Conservation (phyloP, 92 coral and sea anemone genomes). For the Epizoanthus illoricatus region DNA sequence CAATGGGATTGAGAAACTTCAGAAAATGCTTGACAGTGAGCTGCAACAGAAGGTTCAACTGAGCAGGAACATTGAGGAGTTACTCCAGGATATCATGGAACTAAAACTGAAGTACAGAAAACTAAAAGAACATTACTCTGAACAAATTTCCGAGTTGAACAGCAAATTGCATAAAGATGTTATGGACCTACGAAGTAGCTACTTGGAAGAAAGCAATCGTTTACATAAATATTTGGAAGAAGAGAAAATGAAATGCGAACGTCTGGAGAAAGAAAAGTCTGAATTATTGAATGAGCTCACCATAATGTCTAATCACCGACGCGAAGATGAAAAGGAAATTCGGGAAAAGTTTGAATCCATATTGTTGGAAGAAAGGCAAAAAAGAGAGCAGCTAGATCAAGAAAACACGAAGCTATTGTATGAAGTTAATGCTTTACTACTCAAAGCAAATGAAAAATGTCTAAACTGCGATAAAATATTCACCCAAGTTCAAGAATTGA, state of each 20-base stretch:
- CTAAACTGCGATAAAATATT: neutral
- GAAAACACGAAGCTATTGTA: neutral
- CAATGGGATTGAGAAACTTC: neutral
- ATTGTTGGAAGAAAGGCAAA: neutral
- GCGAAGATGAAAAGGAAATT: neutral
- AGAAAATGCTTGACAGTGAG: conserved; percentile 2
- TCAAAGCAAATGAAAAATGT: conserved; percentile 10
- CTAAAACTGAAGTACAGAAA: conserved; percentile 9
- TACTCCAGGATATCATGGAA: conserved; percentile 8
- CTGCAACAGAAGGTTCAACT: conserved; percentile 8
- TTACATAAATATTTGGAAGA: conserved; percentile 6
- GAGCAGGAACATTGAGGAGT: conserved; percentile 7
- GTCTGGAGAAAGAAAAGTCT: conserved; percentile 7
- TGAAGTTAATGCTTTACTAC: conserved; percentile 5
- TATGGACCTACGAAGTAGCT: conserved; percentile 6
- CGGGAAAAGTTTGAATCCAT: neutral
- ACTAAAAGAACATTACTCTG: conserved; percentile 4
- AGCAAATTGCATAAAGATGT: conserved; percentile 17
- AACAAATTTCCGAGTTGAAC: neutral
- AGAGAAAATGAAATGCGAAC: neutral
- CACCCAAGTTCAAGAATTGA: neutral
- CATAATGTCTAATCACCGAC: neutral
- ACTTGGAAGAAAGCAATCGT: neutral
- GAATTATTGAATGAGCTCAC: neutral
- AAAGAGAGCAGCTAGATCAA: conserved; percentile 2